Evolutionary conservation across 2,797 vertebrate genomes (phyloP).

Genomic region (Etheostoma perlongum): DNA sequence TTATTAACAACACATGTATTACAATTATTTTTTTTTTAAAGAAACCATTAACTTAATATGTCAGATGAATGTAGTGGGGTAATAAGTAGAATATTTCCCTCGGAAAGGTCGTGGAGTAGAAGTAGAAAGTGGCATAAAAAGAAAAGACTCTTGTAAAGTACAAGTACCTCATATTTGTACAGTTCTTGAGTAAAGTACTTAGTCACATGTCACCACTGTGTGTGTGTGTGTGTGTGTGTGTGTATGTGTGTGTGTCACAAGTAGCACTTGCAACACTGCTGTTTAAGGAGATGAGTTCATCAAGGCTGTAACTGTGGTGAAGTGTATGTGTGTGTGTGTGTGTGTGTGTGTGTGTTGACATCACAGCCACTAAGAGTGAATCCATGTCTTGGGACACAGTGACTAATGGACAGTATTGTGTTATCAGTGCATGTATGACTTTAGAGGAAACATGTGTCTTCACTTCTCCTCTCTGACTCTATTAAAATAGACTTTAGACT

Average conservation of each 20-base stretch:
- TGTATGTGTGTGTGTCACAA: slow-evolving; percentile 23
- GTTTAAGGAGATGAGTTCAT: slow-evolving; percentile 37
- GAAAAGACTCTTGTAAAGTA: too few species aligned
- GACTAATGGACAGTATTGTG: slow-evolving; percentile 53
- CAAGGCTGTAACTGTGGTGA: slow-evolving; percentile 19
- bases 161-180: too few species aligned
- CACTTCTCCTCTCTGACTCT: slow-evolving; percentile 32
- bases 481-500: neutral
- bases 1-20: too few species aligned
- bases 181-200: too few species aligned
- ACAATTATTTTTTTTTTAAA: too few species aligned
- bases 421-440: slow-evolving; percentile 32
- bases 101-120: too few species aligned
- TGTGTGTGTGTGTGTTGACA: slow-evolving; percentile 43
- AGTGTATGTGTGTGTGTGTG: neutral
- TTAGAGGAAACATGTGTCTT: slow-evolving; percentile 43
- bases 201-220: neutral
- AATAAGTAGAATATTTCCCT: too few species aligned
- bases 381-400: slow-evolving; percentile 26
- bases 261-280: slow-evolving; percentile 49
- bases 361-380: slow-evolving; percentile 21
- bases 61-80: too few species aligned
- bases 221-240: neutral
- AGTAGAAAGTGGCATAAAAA: too few species aligned
- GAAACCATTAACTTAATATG: too few species aligned